Evolutionary conservation across 2,797 vertebrate species (phyloP).

Genomic region (Helarctos malayanus): DNA sequence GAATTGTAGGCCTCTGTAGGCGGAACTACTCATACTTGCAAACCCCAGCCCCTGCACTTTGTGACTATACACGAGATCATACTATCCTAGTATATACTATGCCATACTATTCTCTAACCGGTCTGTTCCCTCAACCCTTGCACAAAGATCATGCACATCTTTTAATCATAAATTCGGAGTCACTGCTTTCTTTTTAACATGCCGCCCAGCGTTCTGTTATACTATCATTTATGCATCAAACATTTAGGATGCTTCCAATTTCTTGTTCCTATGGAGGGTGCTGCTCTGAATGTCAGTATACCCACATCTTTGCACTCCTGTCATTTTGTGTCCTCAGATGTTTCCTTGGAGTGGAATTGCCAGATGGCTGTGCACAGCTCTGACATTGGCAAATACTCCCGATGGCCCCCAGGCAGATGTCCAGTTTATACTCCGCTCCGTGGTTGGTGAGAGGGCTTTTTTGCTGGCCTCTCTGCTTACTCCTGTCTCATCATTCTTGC

Average conservation of each 20-base stretch:
- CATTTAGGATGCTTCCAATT: neutral
- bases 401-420: neutral
- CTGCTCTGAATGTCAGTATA: neutral
- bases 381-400: accelerated
- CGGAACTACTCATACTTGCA: neutral
- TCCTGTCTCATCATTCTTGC: neutral
- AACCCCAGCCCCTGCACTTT: neutral
- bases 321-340: neutral
- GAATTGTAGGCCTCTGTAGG: neutral
- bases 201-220: neutral
- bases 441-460: neutral
- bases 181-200: neutral
- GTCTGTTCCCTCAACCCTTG: neutral
- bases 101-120: neutral
- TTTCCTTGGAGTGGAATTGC: neutral
- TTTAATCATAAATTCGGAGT: neutral
- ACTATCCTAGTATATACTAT: too few species aligned
- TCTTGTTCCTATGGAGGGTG: neutral
- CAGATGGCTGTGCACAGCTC: accelerated
- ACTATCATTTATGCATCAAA: neutral
- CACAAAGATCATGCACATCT: neutral
- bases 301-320: neutral
- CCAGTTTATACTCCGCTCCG: neutral
- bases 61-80: neutral
- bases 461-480: too few species aligned